phyloP scores from a whole-genome alignment of 2,797 vertebrate species.

The Gymnoscopelus braueri region DNA sequence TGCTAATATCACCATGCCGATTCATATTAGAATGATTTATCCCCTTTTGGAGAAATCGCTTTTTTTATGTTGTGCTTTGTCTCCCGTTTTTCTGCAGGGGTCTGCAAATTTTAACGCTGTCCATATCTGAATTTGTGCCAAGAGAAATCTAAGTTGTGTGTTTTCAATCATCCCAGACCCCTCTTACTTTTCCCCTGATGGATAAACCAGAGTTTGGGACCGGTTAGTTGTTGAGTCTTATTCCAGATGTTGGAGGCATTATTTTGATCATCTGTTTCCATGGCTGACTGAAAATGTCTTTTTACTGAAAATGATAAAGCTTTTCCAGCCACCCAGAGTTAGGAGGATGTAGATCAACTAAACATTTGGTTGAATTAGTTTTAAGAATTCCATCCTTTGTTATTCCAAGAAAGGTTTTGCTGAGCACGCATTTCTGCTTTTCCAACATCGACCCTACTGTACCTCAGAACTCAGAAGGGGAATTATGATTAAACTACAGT shows the following conservation, averaged over 20 bases:
- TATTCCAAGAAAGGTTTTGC: slow-evolving; percentile 28
- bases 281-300: background rate
- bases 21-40: slow-evolving; percentile 66
- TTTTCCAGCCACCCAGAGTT: slow-evolving; percentile 44
- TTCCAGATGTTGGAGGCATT: slow-evolving; percentile 60
- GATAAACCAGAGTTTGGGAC: slow-evolving; percentile 50
- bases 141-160: slow-evolving; percentile 36
- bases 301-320: slow-evolving; percentile 43
- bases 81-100: slow-evolving; percentile 41
- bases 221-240: slow-evolving; percentile 33
- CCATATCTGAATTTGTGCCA: slow-evolving; percentile 43
- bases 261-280: background rate
- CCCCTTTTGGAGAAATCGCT: background rate
- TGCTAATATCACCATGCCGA: slow-evolving; percentile 51
- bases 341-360: slow-evolving; percentile 22
- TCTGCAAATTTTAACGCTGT: slow-evolving; percentile 31
- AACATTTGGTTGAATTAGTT: slow-evolving; percentile 40
- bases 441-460: too few species aligned
- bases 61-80: slow-evolving; percentile 62
- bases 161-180: slow-evolving; percentile 51
- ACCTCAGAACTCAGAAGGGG: too few species aligned
- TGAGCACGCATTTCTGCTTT: too few species aligned
- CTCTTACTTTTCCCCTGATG: slow-evolving; percentile 24
- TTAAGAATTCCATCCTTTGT: slow-evolving; percentile 41
- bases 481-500: too few species aligned